These are phyloP conservation scores for Doryteuthis pealeii DNA, from an alignment of 1,140 invertebrate genomes.

Conservation along the genomic window DNA sequence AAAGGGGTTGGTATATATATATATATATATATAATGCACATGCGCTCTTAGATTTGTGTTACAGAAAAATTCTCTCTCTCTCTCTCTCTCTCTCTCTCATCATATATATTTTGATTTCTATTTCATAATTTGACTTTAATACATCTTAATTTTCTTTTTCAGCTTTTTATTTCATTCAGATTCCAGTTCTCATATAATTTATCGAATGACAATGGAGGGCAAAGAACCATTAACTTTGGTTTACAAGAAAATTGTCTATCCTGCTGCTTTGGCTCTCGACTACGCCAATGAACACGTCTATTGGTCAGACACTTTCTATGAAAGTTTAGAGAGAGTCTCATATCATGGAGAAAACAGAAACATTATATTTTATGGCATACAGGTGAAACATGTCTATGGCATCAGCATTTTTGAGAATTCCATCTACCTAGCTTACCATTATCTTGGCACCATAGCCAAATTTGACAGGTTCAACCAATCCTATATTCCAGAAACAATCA, in stretches of 20 bases:
- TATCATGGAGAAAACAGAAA: conserved; percentile 77
- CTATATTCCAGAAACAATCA: conserved; percentile 53
- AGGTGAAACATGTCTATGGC: conserved; percentile 71
- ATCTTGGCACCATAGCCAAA: conserved; percentile 63
- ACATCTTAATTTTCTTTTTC: not conserved
- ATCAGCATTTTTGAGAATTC: conserved; percentile 64
- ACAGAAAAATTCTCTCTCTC: too few relatives aligned
- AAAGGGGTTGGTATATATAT: too few relatives aligned
- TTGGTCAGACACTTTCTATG: conserved; percentile 63
- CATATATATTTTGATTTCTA: too few relatives aligned
- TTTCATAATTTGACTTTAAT: too few relatives aligned
- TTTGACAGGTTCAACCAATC: conserved; percentile 65
- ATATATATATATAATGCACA: too few relatives aligned
- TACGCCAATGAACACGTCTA: conserved; percentile 73
- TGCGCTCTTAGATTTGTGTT: too few relatives aligned
- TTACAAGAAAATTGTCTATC: conserved; percentile 93
- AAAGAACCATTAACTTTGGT: conserved; percentile 59
- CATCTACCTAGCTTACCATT: conserved; percentile 34
- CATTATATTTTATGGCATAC: conserved; percentile 71
- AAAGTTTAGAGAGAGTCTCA: conserved; percentile 91
- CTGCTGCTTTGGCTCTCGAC: conserved; percentile 75
- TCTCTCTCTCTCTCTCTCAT: too few relatives aligned
- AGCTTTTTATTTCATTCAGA: not conserved
- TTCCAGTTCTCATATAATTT: not conserved
- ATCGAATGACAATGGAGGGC: not conserved